phyloP scores from a whole-genome alignment of 2,113 vertebrate genomes.

The Columba janthina region DNA sequence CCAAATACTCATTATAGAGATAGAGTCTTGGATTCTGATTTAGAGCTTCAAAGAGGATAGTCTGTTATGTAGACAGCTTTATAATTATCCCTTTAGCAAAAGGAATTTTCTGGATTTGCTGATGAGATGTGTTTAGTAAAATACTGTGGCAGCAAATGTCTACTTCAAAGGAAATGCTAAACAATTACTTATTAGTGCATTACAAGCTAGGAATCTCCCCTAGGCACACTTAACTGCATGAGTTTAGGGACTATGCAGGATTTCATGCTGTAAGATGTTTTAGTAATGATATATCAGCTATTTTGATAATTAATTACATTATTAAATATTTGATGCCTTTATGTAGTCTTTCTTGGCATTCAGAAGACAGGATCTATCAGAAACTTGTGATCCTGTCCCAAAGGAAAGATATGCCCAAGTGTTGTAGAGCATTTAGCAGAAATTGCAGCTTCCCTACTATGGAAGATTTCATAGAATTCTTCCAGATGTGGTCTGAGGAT shows the following conservation, averaged over 20 bases:
- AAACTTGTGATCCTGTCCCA: neutral
- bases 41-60: constrained; percentile 24
- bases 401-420: neutral
- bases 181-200: constrained; percentile 43
- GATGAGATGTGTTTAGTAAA: constrained; percentile 45
- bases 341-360: neutral
- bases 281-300: constrained; percentile 21
- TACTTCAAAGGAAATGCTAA: constrained; percentile 61
- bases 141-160: neutral
- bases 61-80: constrained; percentile 26
- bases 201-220: constrained; percentile 15
- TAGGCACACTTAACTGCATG: constrained; percentile 4
- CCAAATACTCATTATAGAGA: neutral
- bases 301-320: constrained; percentile 30
- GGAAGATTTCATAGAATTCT: neutral
- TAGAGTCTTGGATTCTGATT: neutral
- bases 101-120: constrained; percentile 44
- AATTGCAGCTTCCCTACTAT: neutral
- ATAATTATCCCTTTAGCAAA: constrained; percentile 37
- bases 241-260: neutral
- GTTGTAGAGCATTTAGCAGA: neutral
- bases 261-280: constrained; percentile 30
- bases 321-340: neutral
- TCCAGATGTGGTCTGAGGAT: neutral
- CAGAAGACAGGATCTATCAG: neutral